A percentile compares a stretch with the other conserved stretches of the same genome.
Evolutionary conservation across 2,888 invertebrate genomes (phyloP).

Genomic region (Pseudococcus jackbeardsleyi): DNA sequence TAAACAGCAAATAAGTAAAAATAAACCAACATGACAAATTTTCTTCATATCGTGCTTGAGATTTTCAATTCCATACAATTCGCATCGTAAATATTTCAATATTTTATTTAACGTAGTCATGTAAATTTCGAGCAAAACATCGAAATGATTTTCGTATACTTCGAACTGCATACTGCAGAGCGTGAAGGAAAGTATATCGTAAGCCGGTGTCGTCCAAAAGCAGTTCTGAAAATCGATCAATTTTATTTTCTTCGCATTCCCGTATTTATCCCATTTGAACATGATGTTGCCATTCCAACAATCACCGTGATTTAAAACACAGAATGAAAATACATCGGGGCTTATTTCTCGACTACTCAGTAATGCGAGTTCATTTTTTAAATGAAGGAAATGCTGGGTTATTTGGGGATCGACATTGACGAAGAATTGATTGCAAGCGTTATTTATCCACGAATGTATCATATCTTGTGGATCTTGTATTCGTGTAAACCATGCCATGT

Average conservation of each 20-base stretch:
- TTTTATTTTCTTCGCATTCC: conserved; percentile 31
- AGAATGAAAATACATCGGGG: background rate
- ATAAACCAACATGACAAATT: background rate
- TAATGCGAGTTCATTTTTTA: background rate
- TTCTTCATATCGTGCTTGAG: background rate
- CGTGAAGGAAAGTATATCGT: conserved; percentile 65
- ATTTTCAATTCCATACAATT: background rate
- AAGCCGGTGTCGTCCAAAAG: conserved; percentile 63
- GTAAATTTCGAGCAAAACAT: conserved; percentile 59
- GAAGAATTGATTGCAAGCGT: background rate
- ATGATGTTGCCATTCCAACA: conserved; percentile 61
- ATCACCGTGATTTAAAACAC: conserved; percentile 55
- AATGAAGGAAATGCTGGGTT: background rate
- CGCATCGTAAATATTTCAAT: conserved; percentile 53
- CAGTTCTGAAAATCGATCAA: conserved; percentile 65
- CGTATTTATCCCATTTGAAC: conserved; percentile 65
- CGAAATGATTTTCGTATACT: conserved; percentile 55
- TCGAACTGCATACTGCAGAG: conserved; percentile 62
- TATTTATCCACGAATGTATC: background rate
- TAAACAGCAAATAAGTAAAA: background rate
- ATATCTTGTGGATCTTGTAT: background rate
- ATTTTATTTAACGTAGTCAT: conserved; percentile 58
- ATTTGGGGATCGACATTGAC: background rate
- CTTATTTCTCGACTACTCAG: background rate
- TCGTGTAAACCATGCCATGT: background rate